Percentiles rank a stretch among this genome's conserved stretches.
Conservation (phyloP, 2,888 invertebrate species). For the Stictocephala bisonia region DNA sequence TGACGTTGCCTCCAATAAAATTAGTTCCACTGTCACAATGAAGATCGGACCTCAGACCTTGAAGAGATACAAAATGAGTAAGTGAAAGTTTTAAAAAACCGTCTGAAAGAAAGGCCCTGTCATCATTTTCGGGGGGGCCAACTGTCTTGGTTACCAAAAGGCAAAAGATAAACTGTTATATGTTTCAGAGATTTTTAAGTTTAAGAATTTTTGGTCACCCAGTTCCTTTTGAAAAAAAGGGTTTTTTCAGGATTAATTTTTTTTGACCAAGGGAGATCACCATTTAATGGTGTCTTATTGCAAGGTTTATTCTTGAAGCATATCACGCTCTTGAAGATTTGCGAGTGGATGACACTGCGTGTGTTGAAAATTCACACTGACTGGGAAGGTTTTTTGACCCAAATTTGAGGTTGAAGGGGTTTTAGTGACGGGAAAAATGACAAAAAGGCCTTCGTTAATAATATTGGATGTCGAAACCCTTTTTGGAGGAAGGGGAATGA, state of each 20-base stretch:
- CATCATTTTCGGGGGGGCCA: slow-evolving; percentile 54
- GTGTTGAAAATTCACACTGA: slow-evolving; percentile 45
- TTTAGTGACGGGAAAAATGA: slow-evolving; percentile 40
- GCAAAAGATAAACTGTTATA: slow-evolving; percentile 50
- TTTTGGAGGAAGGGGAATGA: background rate
- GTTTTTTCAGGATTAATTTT: slow-evolving; percentile 12
- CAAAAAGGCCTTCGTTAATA: slow-evolving; percentile 43
- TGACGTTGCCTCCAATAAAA: slow-evolving; percentile 51
- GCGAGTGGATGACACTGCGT: slow-evolving; percentile 1
- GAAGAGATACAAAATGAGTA: slow-evolving; percentile 50
- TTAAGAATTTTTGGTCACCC: slow-evolving; percentile 37
- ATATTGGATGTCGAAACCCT: slow-evolving; percentile 35
- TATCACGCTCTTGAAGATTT: background rate
- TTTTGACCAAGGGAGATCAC: slow-evolving; percentile 42
- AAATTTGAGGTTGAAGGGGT: slow-evolving; percentile 30
- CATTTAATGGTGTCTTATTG: slow-evolving; percentile 44
- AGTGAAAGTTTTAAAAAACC: slow-evolving; percentile 54
- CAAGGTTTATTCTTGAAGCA: slow-evolving; percentile 38
- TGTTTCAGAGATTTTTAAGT: slow-evolving; percentile 22
- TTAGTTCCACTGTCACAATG: slow-evolving; percentile 55
- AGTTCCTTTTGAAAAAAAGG: slow-evolving; percentile 40
- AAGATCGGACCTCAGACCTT: slow-evolving; percentile 48
- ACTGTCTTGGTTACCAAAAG: slow-evolving; percentile 56
- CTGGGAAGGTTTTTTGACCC: slow-evolving; percentile 39
- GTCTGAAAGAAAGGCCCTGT: slow-evolving; percentile 48